phyloP scores from a whole-genome alignment of 2,797 vertebrate species.

The Acanthornis magna region DNA sequence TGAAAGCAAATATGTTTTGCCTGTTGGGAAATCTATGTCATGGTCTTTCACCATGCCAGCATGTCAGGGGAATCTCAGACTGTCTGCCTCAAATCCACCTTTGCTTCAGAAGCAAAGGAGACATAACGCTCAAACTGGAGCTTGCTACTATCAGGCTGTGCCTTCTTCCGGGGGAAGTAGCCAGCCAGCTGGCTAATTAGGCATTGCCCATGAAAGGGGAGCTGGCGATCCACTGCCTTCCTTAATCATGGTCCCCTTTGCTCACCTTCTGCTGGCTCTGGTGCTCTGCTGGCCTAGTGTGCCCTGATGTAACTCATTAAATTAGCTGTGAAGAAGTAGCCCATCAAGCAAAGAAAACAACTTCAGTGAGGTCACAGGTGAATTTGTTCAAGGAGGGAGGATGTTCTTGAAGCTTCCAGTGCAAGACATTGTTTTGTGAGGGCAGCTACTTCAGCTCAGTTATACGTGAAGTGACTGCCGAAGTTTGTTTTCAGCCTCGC shows the following conservation, averaged over 20 bases:
- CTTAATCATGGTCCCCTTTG: not conserved
- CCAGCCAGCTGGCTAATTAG: not conserved
- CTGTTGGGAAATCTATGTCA: rapidly evolving
- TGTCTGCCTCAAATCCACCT: not conserved
- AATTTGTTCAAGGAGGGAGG: not conserved
- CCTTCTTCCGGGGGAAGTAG: not conserved
- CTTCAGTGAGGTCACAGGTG: not conserved
- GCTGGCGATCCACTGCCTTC: not conserved
- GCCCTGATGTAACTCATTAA: not conserved
- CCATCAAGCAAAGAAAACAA: not conserved
- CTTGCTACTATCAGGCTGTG: not conserved
- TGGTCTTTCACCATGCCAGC: not conserved
- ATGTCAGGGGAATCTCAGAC: not conserved
- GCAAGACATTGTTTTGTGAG: rapidly evolving
- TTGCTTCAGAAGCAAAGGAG: not conserved
- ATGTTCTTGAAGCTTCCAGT: not conserved
- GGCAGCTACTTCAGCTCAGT: not conserved
- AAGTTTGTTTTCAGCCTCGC: not conserved
- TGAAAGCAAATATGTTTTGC: not conserved
- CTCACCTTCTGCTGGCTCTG: not conserved
- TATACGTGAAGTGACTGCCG: not conserved
- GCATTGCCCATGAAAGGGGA: not conserved
- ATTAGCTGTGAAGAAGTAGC: not conserved
- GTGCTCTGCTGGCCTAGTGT: not conserved
- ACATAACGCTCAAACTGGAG: not conserved